Base-by-base conservation (phyloP, 1,140 invertebrate genomes). In the Venustaconcha ellipsiformis region DNA sequence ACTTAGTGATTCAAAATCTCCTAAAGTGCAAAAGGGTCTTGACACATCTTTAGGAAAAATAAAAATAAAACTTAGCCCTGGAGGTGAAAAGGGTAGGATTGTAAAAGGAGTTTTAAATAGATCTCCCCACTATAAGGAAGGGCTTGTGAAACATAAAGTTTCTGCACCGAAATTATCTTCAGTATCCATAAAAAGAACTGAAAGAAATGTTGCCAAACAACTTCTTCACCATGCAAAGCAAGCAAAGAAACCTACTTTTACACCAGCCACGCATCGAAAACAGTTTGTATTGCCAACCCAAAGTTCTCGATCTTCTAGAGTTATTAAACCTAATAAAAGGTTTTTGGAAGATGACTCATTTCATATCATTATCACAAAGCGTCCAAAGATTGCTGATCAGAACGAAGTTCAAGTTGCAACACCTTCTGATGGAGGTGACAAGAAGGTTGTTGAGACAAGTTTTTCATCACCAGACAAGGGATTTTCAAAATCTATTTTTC, bases 301-400 rank as follows among this genome's bases (percentile, higher is more conserved):
- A 79, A 96, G 95, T 91, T 94, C 93, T n/a, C 94, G 96, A 84
- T 96, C 95, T n/a, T 96, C 95, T 0, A 91, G 95, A 72, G 94
- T 95, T 65, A 96, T 96, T 67, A 96, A 95, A 88, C 95, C 95
- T 30, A 96, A 95, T 84, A 97, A 96, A 89, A 92, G 94, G 81
- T 95, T 96, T 82, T 92, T 96, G 60, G 95, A 96, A 84, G 93
- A 94, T 71, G 86, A 85, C 71, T 80, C 77, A 68, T 74, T 78
- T 60, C 57, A 69, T n/a, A 67, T 71, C 20, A 58, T 80, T 18
- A 56, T 82, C 26, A 70, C 76, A 15, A 83, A 81, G 71, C 76
- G 70, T 23, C 56, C 71, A 18, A 78, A 75, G 63, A 13, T 48
- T 59, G 57, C 18, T 17, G 14, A 18, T 48, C 37, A 48, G 1